These are phyloP conservation scores for Caenorhabditis sulstoni DNA, from an alignment of 2,888 invertebrate species.

Conservation along the genomic window DNA sequence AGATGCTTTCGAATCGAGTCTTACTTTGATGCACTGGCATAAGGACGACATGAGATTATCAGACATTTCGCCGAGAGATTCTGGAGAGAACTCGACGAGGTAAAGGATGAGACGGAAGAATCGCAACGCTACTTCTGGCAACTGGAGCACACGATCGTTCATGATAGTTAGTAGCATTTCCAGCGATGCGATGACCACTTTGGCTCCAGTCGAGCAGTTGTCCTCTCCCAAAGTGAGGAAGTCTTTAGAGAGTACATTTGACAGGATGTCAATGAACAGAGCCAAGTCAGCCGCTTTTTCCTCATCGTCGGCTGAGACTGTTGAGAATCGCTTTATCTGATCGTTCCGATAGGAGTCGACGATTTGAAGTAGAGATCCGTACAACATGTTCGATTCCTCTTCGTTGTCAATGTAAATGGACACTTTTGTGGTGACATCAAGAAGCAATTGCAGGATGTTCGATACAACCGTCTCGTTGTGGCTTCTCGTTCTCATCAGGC, in stretches of 20 bases:
- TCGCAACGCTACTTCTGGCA: slow-evolving; percentile 76
- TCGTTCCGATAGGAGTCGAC: slow-evolving; percentile 63
- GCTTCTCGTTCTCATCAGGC: slow-evolving; percentile 61
- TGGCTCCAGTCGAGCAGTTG: slow-evolving; percentile 61
- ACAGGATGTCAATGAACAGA: slow-evolving; percentile 88
- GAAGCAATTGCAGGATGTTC: slow-evolving; percentile 71
- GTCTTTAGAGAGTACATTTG: slow-evolving; percentile 84
- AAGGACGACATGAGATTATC: slow-evolving; percentile 79
- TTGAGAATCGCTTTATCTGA: slow-evolving; percentile 60
- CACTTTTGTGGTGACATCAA: slow-evolving; percentile 71
- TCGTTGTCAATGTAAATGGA: slow-evolving; percentile 69
- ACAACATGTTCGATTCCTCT: slow-evolving; percentile 60
- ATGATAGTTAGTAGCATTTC: slow-evolving; percentile 87
- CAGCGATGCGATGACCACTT: slow-evolving; percentile 81
- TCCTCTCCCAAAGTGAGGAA: slow-evolving; percentile 79
- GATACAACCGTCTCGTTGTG: slow-evolving; percentile 70
- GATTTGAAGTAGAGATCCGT: slow-evolving; percentile 60
- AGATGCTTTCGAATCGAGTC: background rate
- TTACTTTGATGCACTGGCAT: slow-evolving; percentile 78
- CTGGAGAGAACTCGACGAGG: slow-evolving; percentile 86
- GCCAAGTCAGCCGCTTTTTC: slow-evolving; percentile 81
- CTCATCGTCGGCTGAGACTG: slow-evolving; percentile 60
- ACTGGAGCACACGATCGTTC: slow-evolving; percentile 85
- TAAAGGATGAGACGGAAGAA: slow-evolving; percentile 85
- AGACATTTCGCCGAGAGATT: slow-evolving; percentile 83